Conservation (phyloP, 2,113 vertebrate genomes). For the Crotalus viridis region DNA sequence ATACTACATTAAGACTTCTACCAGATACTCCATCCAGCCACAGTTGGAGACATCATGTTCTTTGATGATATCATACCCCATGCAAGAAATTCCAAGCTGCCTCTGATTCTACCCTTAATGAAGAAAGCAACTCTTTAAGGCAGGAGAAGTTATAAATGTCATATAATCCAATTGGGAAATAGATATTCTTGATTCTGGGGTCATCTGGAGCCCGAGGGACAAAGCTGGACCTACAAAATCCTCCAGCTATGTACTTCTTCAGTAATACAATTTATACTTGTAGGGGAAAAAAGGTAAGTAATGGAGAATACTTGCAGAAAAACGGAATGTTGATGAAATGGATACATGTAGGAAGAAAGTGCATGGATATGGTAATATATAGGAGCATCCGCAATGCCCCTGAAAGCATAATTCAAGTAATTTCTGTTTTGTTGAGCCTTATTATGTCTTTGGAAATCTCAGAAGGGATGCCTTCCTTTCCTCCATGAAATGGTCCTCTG, state of each 20-base stretch:
- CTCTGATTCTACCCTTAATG: neutral
- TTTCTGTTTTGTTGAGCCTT: neutral
- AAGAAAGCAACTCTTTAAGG: neutral
- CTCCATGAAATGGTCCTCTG: neutral
- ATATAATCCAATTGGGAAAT: neutral
- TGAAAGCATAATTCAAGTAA: neutral
- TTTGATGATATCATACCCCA: neutral
- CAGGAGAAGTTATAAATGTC: neutral
- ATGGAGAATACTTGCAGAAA: neutral
- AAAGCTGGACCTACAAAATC: neutral
- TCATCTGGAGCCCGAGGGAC: neutral
- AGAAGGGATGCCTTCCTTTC: neutral
- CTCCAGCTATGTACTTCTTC: neutral
- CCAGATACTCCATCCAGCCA: neutral
- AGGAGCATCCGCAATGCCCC: neutral
- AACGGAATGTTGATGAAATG: neutral
- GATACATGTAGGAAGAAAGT: neutral
- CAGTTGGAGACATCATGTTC: neutral
- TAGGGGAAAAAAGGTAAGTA: neutral
- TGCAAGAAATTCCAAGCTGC: neutral
- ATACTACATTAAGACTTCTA: neutral
- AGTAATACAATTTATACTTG: too few relatives aligned
- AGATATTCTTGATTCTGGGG: neutral
- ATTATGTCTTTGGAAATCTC: neutral
- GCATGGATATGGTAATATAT: neutral